Percentiles rank a stretch among this genome's conserved stretches.
phyloP scores from a whole-genome alignment of 2,888 invertebrate species.

The Heliconius sara region DNA sequence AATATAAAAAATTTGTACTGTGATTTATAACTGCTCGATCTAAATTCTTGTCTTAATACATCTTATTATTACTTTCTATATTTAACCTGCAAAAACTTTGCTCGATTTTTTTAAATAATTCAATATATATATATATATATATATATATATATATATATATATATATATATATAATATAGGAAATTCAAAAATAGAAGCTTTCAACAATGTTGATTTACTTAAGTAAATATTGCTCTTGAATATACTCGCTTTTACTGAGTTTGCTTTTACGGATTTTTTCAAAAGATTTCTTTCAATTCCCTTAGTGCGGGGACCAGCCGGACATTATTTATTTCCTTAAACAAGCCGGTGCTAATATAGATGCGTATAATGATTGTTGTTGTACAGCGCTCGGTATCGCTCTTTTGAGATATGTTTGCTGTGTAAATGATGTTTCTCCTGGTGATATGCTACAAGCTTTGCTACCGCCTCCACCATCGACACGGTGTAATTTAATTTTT shows the following conservation, averaged over 20 bases:
- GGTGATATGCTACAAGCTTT: slow-evolving; percentile 59
- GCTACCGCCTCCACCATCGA: slow-evolving; percentile 52
- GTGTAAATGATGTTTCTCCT: slow-evolving; percentile 56
- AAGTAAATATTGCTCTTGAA: neutral
- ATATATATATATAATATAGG: neutral
- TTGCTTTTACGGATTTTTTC: neutral
- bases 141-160: no score
- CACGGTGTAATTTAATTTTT: slow-evolving; percentile 50
- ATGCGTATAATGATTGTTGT: slow-evolving; percentile 81
- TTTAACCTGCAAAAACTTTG: neutral
- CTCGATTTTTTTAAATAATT: neutral
- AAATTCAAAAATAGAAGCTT: neutral
- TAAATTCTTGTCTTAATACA: neutral
- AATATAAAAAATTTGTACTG: no score
- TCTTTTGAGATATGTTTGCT: slow-evolving; percentile 68
- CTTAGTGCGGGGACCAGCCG: slow-evolving; percentile 66
- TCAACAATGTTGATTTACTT: neutral
- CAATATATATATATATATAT: neutral
- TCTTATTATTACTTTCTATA: neutral
- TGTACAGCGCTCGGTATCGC: slow-evolving; percentile 78
- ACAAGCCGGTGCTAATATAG: slow-evolving; percentile 79
- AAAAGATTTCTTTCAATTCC: neutral
- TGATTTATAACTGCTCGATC: no score
- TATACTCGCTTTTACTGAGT: neutral
- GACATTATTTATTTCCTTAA: slow-evolving; percentile 70